Evolutionary conservation across 2,113 vertebrate species (phyloP).

Genomic region (Coturnix japonica): DNA sequence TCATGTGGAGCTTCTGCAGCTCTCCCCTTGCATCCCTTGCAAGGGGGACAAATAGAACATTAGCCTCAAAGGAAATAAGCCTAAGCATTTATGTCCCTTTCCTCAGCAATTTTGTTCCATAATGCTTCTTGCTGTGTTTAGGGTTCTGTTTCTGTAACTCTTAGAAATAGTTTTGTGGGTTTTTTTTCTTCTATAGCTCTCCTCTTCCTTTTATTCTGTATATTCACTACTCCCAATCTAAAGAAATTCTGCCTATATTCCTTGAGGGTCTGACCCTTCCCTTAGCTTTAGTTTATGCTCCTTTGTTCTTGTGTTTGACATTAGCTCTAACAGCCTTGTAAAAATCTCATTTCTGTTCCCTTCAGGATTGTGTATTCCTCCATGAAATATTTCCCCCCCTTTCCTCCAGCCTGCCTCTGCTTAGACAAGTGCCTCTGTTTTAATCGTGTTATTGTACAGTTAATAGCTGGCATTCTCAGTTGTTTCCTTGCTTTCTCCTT

Average conservation of each 20-base stretch:
- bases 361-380: constrained; percentile 78
- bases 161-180: constrained; percentile 33
- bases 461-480: constrained; percentile 33
- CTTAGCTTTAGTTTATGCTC: constrained; percentile 78
- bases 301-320: constrained; percentile 82
- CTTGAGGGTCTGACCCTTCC: constrained; percentile 82
- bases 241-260: constrained; percentile 80
- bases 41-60: constrained; percentile 4
- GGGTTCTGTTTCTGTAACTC: constrained; percentile 17
- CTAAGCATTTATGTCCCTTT: constrained; percentile 12
- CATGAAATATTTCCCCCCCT: constrained; percentile 55
- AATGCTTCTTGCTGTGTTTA: constrained; percentile 1
- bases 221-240: constrained; percentile 71
- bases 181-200: constrained; percentile 29
- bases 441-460: constrained; percentile 13
- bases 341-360: constrained; percentile 79
- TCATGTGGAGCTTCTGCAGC: neutral
- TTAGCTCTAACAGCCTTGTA: constrained; percentile 79
- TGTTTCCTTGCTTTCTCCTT: neutral
- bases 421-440: constrained; percentile 53
- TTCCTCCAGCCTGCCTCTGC: neutral
- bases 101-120: neutral
- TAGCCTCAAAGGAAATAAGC: neutral
- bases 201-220: constrained; percentile 73
- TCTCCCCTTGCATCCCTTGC: neutral